Evolutionary conservation across 1,140 invertebrate species (phyloP), one percentile per base, ranked within the genome.

Genomic region (Nebria ingens): DNA sequence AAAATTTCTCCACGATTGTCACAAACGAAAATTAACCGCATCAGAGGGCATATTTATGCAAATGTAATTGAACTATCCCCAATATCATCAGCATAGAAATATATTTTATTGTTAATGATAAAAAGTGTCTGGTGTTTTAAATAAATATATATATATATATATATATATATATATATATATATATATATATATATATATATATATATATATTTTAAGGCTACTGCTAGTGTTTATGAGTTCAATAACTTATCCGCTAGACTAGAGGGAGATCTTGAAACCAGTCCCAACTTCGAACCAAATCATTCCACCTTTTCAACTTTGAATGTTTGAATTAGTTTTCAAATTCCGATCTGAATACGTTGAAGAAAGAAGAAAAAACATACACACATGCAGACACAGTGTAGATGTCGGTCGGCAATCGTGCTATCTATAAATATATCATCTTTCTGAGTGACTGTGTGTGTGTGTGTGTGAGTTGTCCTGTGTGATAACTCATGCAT

Each of bases 341-440:
- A 34, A 34, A 34, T 34, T 34, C 25, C 25, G n/a, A 9, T 34
- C n/a, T 6, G 25, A 34, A 6, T n/a, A n/a, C 6, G n/a, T 6
- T 9, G 25, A 34, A 34, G 25, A 34, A n/a, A 34, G n/a, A 34
- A 34, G 6, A 34, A 34, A 34, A 6, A 34, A 34, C 6, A 34
- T n/a, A n/a, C 6, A 34, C 6, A 34, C 25, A 34, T 34, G 25
- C 25, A 34, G 6, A 34, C 25, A 34, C 25, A 9, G 25, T 9
- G 25, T 6, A n/a, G 25, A 34, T 6, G n/a, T 9, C 15, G 4
- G 40, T 45, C 40, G 40, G 40, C 40, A 45, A 6, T 34, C 40
- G 15, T n/a, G 40, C 15, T 45, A 45, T 45, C 40, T 45, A 45
- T 45, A 45, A 17, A 45, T 45, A 45, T 45, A 45, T 45, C 40